phyloP scores from a whole-genome alignment of 2,113 vertebrate genomes.

The Sphyrna mokarran region DNA sequence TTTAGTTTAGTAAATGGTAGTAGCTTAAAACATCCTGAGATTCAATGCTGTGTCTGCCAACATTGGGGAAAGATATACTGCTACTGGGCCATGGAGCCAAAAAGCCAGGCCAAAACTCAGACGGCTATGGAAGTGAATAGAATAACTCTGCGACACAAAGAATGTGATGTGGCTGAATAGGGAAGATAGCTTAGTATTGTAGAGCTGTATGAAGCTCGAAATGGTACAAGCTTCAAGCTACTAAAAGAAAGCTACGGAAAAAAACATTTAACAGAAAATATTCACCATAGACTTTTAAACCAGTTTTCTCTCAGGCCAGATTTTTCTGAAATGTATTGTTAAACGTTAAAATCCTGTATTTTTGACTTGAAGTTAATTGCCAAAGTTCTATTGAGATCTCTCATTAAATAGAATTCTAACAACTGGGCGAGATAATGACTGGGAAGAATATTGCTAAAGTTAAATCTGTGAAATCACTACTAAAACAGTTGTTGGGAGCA shows the following conservation, averaged over 20 bases:
- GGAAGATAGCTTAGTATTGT: background rate
- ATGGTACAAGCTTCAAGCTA: background rate
- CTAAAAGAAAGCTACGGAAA: background rate
- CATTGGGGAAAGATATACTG: background rate
- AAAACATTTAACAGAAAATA: background rate
- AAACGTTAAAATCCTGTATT: background rate
- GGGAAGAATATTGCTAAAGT: background rate
- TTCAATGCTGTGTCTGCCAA: background rate
- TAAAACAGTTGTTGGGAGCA: background rate
- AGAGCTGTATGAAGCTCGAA: background rate
- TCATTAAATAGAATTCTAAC: background rate
- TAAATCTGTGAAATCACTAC: background rate
- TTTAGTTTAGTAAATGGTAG: background rate
- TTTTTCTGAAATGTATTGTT: background rate
- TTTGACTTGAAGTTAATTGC: background rate
- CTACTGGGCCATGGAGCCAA: background rate
- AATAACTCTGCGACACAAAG: background rate
- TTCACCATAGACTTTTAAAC: background rate
- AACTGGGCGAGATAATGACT: background rate
- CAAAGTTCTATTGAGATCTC: background rate
- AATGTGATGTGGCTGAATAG: background rate
- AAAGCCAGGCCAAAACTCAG: background rate
- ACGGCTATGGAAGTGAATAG: background rate
- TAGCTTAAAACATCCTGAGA: background rate
- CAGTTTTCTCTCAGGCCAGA: background rate